Base-by-base conservation (phyloP, 2,113 vertebrate genomes). In the Sebastes schlegelii region DNA sequence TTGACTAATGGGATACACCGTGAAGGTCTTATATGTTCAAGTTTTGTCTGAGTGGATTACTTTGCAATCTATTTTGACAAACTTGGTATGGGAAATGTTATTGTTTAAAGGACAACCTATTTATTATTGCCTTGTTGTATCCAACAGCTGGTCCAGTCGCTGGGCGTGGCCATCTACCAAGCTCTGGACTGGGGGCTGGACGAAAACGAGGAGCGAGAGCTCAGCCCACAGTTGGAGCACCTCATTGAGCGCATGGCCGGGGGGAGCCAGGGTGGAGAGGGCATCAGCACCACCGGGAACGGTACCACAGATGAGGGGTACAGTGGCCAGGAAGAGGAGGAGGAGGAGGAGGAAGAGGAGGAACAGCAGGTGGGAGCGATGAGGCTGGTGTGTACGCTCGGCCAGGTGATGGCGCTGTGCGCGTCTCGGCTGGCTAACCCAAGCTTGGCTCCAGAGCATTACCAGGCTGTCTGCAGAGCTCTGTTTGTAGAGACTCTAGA, bases 101-200 rank as follows among this genome's bases (percentile, higher is more conserved):
- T 34, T 34, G 34, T 34, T 34, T 34, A 34, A 42, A 63, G 2
- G 19, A 13, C 60, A 48, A 7, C 4, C 51, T 78, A 1, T 68
- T 70, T 2, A 55, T 23, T 21, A 0, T 61, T 6, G 6, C 12
- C 13, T 26, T 14, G 51, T 1, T 55, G 2, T 74, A 1, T 8
- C 88, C 96, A 12, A 2, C 92, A 99, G 98, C 88, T 98, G 95
- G 98, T 99, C 77, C 97, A 97, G 92, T 97, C 97, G 0, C 88
- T 99, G 92, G 98, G 98, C 4, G 97, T 98, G 1, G 96, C 96
- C 55, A 97, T 99, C 91, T 99, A 99, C 94, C 96, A 94, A 1
- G 98, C 98, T 0, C 95, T 99, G 95, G 98, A 99, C 95, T 99
- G 98, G 98, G 98, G 98, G 0, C 93, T 99, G 93, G 97, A 97